Evolutionary conservation across 2,113 vertebrate species (phyloP), one percentile per base, ranked within the genome.

Genomic region (Camelus bactrianus): DNA sequence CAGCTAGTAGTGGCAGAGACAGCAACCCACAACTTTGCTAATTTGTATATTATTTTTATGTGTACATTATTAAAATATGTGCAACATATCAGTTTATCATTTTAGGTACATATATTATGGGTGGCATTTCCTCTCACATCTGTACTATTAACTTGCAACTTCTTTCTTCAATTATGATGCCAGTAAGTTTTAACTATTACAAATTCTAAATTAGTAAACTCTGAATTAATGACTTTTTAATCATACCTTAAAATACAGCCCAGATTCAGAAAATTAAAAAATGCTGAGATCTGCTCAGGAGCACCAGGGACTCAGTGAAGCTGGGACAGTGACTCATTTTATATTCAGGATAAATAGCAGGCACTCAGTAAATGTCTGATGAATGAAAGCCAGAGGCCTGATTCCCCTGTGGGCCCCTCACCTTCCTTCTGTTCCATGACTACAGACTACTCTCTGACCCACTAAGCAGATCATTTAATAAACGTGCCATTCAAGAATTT

Each of bases 251-350:
- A 83, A 62, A 69, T 38, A 7, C 58, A 79, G 67, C 32, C 72
- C 35, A 92, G 48, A 54, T 72, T 91, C 32, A 15, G 42, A 96
- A 94, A 96, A 81, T 62, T 91, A 95, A 94, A 91, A 80, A 30
- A 75, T 8, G 16, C 26, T 30, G 38, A 80, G 17, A 58, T 56
- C 22, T 69, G 28, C 26, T 50, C 20, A 48, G 46, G 48, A 88
- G 92, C 22, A 76, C 20, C 11, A 64, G 58, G 69, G 56, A 65
- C 15, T 48, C 42, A 13, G 1, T 7, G 32, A 60, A 46, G 54
- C 38, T 9, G 5, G n/a, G 50, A 67, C 13, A 38, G 79, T 26
- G 17, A n/a, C 30, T 30, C 84, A 60, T n/a, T 88, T 76, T 56
- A 81, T 32, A 79, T 15, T 80, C 38, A 48, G 64, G 64, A 75